A percentile compares a stretch with the other conserved stretches of the same genome.
These are phyloP conservation scores for Meiosimyza decipiens DNA, from an alignment of 2,888 invertebrate species.

Conservation along the genomic window DNA sequence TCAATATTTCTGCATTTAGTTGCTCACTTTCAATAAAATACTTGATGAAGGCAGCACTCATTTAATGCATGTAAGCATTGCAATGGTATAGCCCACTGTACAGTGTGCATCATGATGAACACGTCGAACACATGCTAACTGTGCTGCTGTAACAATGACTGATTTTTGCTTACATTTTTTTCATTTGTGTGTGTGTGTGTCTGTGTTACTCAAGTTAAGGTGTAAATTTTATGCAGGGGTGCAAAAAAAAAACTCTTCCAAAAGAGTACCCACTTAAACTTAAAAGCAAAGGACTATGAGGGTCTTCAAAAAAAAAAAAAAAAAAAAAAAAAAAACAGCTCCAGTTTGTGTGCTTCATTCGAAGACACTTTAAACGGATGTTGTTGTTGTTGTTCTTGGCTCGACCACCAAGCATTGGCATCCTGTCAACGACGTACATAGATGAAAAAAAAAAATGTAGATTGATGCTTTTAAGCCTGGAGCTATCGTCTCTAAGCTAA, in stretches of 20 bases:
- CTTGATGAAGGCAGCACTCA: too few relatives aligned
- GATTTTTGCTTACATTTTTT: background rate
- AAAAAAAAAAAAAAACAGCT: too few relatives aligned
- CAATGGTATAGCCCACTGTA: too few relatives aligned
- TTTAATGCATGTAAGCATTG: too few relatives aligned
- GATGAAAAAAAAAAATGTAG: too few relatives aligned
- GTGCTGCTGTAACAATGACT: slow-evolving; percentile 24
- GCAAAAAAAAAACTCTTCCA: background rate
- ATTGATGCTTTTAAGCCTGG: background rate
- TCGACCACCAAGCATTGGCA: slow-evolving; percentile 14
- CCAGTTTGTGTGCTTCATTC: background rate
- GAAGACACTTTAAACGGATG: background rate
- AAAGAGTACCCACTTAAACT: slow-evolving; percentile 15
- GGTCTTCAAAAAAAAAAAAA: slow-evolving; percentile 1
- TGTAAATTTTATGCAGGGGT: background rate
- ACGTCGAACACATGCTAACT: slow-evolving; percentile 18
- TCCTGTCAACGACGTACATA: too few relatives aligned
- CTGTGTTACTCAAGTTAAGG: too few relatives aligned
- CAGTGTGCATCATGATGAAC: background rate
- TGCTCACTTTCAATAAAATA: too few relatives aligned
- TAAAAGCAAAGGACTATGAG: slow-evolving; percentile 6
- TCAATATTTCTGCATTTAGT: too few relatives aligned
- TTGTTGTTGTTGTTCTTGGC: slow-evolving; percentile 10
- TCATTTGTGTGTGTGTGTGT: too few relatives aligned
- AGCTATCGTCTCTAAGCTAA: slow-evolving; percentile 14